Percentiles rank a stretch among this genome's conserved stretches.
Evolutionary conservation across 2,888 invertebrate species (phyloP).

Genomic region (Oxyscelio sp.): DNA sequence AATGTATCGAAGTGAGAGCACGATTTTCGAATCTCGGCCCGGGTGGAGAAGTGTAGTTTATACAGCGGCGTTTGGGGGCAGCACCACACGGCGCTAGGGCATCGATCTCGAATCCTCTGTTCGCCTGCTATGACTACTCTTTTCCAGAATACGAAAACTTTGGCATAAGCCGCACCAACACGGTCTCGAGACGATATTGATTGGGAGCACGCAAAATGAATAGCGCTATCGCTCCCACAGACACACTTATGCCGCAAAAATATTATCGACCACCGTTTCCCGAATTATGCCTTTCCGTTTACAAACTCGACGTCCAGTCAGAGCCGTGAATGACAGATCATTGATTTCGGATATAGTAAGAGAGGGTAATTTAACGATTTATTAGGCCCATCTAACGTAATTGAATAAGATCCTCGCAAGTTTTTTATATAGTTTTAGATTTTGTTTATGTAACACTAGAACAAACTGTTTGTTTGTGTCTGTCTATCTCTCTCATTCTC

Average conservation of each 20-base stretch:
- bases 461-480: too few relatives aligned
- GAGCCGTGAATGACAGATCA: too few relatives aligned
- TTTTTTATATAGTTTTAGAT: too few relatives aligned
- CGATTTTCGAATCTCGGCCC: slow-evolving; percentile 50
- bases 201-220: slow-evolving; percentile 77
- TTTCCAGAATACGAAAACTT: slow-evolving; percentile 81
- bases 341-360: too few relatives aligned
- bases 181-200: slow-evolving; percentile 78
- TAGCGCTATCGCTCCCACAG: slow-evolving; percentile 67
- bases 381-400: too few relatives aligned
- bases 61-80: slow-evolving; percentile 80
- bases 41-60: slow-evolving; percentile 74
- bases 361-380: too few relatives aligned
- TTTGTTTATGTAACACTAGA: too few relatives aligned
- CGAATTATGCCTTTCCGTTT: too few relatives aligned
- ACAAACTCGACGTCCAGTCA: too few relatives aligned
- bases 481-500: too few relatives aligned
- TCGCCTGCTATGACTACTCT: slow-evolving; percentile 61
- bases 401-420: too few relatives aligned
- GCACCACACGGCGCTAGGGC: slow-evolving; percentile 82
- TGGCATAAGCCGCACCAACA: slow-evolving; percentile 77
- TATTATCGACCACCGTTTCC: slow-evolving; percentile 60
- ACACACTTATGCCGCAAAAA: slow-evolving; percentile 55
- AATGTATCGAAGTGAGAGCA: too few relatives aligned
- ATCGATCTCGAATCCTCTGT: slow-evolving; percentile 80